Conservation (phyloP, 2,888 invertebrate species). For the Perdita meconis region DNA sequence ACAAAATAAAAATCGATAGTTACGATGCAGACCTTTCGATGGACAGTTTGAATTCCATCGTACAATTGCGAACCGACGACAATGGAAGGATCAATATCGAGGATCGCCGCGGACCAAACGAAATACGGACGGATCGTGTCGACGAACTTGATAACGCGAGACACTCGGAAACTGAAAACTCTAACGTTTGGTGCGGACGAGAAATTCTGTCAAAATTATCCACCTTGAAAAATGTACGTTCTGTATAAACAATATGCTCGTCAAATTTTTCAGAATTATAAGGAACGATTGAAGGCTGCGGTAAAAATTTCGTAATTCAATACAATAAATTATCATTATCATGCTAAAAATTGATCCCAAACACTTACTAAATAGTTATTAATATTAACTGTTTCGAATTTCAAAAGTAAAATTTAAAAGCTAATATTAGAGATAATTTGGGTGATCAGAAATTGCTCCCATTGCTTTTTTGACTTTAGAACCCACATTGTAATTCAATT, state of each 20-base stretch:
- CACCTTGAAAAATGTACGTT: constrained; percentile 78
- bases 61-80: constrained; percentile 86
- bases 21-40: constrained; percentile 81
- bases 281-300: too few species aligned
- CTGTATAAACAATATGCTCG: not conserved
- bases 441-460: too few species aligned
- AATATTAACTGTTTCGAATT: too few species aligned
- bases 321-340: too few species aligned
- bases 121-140: constrained; percentile 10
- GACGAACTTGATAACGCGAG: constrained; percentile 30
- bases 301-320: too few species aligned
- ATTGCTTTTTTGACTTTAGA: too few species aligned
- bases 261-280: not conserved
- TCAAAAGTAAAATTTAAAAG: too few species aligned
- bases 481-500: too few species aligned
- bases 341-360: too few species aligned
- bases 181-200: constrained; percentile 76
- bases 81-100: constrained; percentile 84
- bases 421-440: too few species aligned
- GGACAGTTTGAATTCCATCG: constrained; percentile 82
- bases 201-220: constrained; percentile 80
- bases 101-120: constrained; percentile 70
- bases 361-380: too few species aligned
- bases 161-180: constrained; percentile 62
- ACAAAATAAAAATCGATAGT: constrained; percentile 74